Evolutionary conservation across 2,888 invertebrate genomes (phyloP).

Genomic region (Xestia c-nigrum): DNA sequence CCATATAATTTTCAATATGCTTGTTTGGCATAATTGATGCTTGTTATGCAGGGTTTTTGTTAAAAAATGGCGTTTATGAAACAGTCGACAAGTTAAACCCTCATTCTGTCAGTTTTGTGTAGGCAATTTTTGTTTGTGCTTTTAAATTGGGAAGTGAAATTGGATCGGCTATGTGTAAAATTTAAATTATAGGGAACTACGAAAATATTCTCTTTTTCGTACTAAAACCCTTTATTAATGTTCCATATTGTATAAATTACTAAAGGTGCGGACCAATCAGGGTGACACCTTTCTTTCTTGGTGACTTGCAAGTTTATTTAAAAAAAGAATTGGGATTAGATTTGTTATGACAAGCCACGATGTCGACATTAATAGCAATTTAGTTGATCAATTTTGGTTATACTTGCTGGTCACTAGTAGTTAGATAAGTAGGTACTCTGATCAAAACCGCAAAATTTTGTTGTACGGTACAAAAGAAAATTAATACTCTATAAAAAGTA

Average conservation of each 20-base stretch:
- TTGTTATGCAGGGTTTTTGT: conserved; percentile 58
- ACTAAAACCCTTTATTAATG: not conserved
- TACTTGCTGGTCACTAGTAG: not conserved
- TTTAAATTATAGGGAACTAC: not conserved
- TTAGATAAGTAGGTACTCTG: no score
- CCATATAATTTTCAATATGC: conserved; percentile 41
- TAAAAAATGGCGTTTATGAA: conserved; percentile 36
- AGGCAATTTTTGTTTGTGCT: conserved; percentile 16
- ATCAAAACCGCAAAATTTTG: no score
- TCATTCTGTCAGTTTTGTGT: conserved; percentile 39
- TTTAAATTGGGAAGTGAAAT: conserved; percentile 5
- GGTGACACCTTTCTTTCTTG: no score
- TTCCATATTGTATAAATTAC: not conserved
- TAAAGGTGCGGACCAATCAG: not conserved
- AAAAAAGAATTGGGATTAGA: no score
- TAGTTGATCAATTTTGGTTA: not conserved
- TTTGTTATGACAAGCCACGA: no score
- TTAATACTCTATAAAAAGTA: conserved; percentile 19
- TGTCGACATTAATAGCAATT: no score
- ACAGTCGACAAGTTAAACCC: conserved; percentile 50
- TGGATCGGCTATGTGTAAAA: not conserved
- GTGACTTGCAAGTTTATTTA: no score
- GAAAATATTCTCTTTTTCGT: not conserved
- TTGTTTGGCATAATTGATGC: conserved; percentile 65
- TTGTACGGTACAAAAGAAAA: conserved; percentile 7